These are phyloP conservation scores for Odontocerum albicorne DNA, from an alignment of 2,888 invertebrate genomes.

Conservation along the genomic window DNA sequence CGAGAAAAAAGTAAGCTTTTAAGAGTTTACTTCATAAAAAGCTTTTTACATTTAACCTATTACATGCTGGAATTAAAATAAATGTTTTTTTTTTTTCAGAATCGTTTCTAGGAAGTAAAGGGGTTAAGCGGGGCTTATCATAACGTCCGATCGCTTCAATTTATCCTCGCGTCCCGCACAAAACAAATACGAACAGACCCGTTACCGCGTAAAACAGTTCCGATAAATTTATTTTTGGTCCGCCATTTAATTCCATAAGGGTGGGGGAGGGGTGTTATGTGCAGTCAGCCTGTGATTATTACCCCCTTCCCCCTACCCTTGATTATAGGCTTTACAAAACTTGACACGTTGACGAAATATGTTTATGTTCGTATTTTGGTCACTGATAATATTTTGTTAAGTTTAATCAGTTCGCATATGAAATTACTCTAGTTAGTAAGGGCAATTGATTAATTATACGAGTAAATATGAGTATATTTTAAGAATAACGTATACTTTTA, in stretches of 20 bases:
- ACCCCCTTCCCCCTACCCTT: constrained; percentile 2
- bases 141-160: constrained; percentile 25
- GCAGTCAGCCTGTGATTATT: constrained; percentile 27
- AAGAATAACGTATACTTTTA: too few species aligned
- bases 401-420: too few species aligned
- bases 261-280: constrained; percentile 12
- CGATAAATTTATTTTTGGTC: constrained; percentile 29
- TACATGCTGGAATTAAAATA: too few species aligned
- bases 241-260: constrained; percentile 28
- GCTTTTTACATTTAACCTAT: too few species aligned
- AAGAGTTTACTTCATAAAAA: too few species aligned
- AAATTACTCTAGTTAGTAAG: too few species aligned
- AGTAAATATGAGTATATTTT: too few species aligned
- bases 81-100: not conserved
- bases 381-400: too few species aligned
- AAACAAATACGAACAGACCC: constrained; percentile 20
- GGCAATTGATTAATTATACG: too few species aligned
- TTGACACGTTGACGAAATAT: too few species aligned
- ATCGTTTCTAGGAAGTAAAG: not conserved
- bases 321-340: not conserved
- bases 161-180: constrained; percentile 4
- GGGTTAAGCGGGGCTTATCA: constrained; percentile 21
- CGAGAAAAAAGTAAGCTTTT: too few species aligned
- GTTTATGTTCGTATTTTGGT: too few species aligned
- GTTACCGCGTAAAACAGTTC: constrained; percentile 16